Conservation (phyloP, 2,113 vertebrate species). For the Coryphaenoides rupestris region DNA sequence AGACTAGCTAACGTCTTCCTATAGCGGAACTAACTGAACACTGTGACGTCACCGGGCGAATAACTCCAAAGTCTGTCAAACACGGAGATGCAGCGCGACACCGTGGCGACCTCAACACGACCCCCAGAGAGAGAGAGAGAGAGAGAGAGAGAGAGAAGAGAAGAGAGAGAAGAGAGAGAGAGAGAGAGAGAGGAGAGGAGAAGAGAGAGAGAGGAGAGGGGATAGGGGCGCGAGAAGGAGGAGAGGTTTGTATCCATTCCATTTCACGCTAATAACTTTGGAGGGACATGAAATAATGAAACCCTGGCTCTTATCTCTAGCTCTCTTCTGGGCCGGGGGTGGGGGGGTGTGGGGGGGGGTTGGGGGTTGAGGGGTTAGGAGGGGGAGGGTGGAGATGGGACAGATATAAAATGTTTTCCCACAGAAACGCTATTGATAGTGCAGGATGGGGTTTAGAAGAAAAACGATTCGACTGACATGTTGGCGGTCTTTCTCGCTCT, state of each 20-base stretch:
- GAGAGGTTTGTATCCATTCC: slow-evolving; percentile 51
- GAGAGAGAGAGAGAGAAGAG: too few relatives aligned
- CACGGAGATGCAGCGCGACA: too few relatives aligned
- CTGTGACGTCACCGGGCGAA: too few relatives aligned
- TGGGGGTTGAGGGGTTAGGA: slow-evolving; percentile 24
- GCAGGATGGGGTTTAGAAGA: not conserved
- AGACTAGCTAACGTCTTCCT: too few relatives aligned
- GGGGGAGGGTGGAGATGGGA: slow-evolving; percentile 5
- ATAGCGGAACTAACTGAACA: too few relatives aligned
- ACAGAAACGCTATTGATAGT: slow-evolving; percentile 21
- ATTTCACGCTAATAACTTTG: slow-evolving; percentile 53
- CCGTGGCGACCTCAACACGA: too few relatives aligned
- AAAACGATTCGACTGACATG: not conserved
- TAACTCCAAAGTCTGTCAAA: too few relatives aligned
- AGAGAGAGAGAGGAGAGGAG: too few relatives aligned
- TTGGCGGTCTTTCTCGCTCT: not conserved
- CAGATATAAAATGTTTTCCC: slow-evolving; percentile 36
- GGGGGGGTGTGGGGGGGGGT: not conserved
- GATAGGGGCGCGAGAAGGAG: not conserved
- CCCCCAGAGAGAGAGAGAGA: not conserved
- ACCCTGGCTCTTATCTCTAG: slow-evolving; percentile 33
- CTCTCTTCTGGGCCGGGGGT: slow-evolving; percentile 10
- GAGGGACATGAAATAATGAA: slow-evolving; percentile 58
- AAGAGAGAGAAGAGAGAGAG: too few relatives aligned
- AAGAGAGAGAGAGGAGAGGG: too few relatives aligned